These are phyloP conservation scores for Chrysomela aeneicollis DNA, from an alignment of 2,888 invertebrate species.

Conservation along the genomic window DNA sequence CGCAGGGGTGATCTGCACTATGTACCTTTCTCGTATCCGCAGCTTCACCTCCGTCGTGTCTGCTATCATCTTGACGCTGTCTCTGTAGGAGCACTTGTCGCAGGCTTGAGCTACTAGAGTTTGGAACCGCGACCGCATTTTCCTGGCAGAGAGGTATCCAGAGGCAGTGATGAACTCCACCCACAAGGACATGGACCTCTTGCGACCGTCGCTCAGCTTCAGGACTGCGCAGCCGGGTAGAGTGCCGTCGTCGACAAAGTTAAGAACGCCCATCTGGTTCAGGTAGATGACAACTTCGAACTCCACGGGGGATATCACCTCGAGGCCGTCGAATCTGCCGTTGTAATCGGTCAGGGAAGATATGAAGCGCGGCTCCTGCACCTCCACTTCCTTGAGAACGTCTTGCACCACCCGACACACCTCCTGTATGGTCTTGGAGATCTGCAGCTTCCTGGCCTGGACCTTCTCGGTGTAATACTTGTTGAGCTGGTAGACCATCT, in stretches of 20 bases:
- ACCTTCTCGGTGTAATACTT: slow-evolving; percentile 82
- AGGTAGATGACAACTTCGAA: slow-evolving; percentile 85
- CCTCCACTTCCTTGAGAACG: slow-evolving; percentile 83
- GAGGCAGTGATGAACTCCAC: slow-evolving; percentile 92
- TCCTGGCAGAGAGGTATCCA: slow-evolving; percentile 83
- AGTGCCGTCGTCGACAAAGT: slow-evolving; percentile 86
- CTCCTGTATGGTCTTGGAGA: slow-evolving; percentile 77
- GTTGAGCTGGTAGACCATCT: slow-evolving; percentile 90
- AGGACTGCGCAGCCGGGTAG: slow-evolving; percentile 84
- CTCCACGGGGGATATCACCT: slow-evolving; percentile 79
- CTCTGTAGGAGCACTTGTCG: slow-evolving; percentile 81
- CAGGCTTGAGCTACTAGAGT: slow-evolving; percentile 78
- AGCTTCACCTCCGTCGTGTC: slow-evolving; percentile 84
- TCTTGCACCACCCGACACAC: slow-evolving; percentile 84
- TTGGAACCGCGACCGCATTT: slow-evolving; percentile 85
- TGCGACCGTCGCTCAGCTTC: slow-evolving; percentile 84
- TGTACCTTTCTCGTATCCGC: slow-evolving; percentile 77
- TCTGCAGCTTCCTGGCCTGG: slow-evolving; percentile 72
- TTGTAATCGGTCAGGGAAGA: slow-evolving; percentile 79
- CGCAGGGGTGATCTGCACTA: slow-evolving; percentile 85
- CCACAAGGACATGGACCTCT: slow-evolving; percentile 88
- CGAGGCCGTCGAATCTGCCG: slow-evolving; percentile 79
- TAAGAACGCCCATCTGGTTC: slow-evolving; percentile 90
- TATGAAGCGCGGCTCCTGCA: slow-evolving; percentile 84
- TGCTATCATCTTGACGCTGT: slow-evolving; percentile 82